Evolutionary conservation across 2,797 vertebrate genomes (phyloP), one percentile per base, ranked within the genome.

Genomic region (Selene dorsalis): DNA sequence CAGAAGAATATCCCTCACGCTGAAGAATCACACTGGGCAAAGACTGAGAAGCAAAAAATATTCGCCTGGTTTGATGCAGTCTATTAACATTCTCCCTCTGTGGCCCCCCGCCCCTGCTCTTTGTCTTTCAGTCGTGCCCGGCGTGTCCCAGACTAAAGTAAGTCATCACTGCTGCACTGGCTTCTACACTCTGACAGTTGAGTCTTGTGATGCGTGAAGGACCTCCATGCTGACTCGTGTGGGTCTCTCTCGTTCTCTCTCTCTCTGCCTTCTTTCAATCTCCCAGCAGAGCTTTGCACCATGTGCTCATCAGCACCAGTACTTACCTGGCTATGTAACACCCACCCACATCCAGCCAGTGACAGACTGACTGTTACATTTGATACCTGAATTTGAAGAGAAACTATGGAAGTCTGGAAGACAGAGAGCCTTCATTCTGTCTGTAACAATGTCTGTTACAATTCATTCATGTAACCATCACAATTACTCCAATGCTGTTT

Each of bases 191-290:
- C 56, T 84, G 82, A 87, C 79, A 79, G 86, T 60, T 32, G 35
- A 72, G 70, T 39, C 59, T 72, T 75, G 52, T 74, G 66, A 87
- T 75, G 83, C 67, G 38, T 88, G 77, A 91, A 91, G 69, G 80
- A 73, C 73, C 76, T 63, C 38, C 69, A 60, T 53, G 80, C 76
- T 84, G 69, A 78, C 79, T 57, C 4, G 22, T 68, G 47, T 63
- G 45, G 32, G 32, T 35, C 67, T 56, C 71, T 24, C 65, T 26
- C 14, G 4, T 18, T 12, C 43, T 20, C 60, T 3, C 53, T 18
- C 35, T 32, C 28, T 38, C 13, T 28, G 20, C 38, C 45, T 53
- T 66, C 59, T 43, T 35, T 69, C 16, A 45, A 17, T 45, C 16
- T 18, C 45, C 45, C 45, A 47, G 3, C 45, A 70, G 57, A 60